Evolutionary conservation across 2,888 invertebrate species (phyloP).

Genomic region (Drepanosiphum platanoidis): DNA sequence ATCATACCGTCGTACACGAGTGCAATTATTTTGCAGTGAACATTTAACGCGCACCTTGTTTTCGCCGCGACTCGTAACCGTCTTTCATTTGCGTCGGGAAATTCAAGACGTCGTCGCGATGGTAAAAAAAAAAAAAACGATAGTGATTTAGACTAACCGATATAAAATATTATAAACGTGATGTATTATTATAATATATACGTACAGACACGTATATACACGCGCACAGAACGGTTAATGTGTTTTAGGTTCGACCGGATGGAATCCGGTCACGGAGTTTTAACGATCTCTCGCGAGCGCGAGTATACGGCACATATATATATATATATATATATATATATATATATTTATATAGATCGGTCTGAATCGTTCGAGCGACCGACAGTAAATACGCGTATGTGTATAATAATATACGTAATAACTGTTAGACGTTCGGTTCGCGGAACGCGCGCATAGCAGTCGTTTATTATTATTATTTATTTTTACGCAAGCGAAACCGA

Average conservation of each 20-base stretch:
- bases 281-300: conserved; percentile 46
- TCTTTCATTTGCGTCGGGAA: too few relatives aligned
- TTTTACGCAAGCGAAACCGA: background rate
- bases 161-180: background rate
- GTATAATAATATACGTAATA: background rate
- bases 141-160: too few relatives aligned
- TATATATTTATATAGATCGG: background rate
- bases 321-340: background rate
- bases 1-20: too few relatives aligned
- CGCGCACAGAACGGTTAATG: conserved; percentile 34
- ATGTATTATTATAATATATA: background rate
- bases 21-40: too few relatives aligned
- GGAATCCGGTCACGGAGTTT: conserved; percentile 53
- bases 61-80: too few relatives aligned
- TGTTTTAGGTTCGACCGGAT: conserved; percentile 58
- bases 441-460: background rate
- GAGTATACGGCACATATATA: background rate
- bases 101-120: too few relatives aligned
- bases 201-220: too few relatives aligned
- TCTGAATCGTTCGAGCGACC: background rate
- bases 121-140: too few relatives aligned
- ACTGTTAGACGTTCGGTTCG: background rate
- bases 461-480: background rate
- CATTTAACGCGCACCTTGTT: too few relatives aligned
- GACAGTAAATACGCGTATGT: background rate